Evolutionary conservation across 2,888 invertebrate genomes (phyloP).

Genomic region (Strigamia transsilvanica): DNA sequence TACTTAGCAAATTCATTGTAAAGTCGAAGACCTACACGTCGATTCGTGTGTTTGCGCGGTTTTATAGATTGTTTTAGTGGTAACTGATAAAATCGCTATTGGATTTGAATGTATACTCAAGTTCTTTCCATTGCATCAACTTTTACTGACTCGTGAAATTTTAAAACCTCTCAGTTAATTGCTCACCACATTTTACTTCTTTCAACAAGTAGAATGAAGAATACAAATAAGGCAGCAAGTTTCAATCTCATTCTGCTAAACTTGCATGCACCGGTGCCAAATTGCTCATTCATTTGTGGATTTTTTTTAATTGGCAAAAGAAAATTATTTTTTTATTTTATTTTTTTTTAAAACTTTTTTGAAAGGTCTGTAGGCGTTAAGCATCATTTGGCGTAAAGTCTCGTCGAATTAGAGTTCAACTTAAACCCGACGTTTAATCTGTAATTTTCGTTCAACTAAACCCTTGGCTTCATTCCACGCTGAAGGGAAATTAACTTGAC

Average conservation of each 20-base stretch:
- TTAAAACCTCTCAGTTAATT: constrained; percentile 16
- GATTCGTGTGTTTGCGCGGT: too few species aligned
- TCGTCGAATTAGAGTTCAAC: neutral
- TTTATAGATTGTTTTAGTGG: too few species aligned
- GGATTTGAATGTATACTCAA: neutral
- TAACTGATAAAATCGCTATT: too few species aligned
- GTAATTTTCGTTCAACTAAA: constrained; percentile 4
- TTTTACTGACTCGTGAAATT: neutral
- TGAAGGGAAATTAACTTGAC: constrained; percentile 8
- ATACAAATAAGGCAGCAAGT: constrained; percentile 21
- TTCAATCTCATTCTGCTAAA: neutral
- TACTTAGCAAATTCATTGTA: too few species aligned
- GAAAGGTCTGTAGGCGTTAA: neutral
- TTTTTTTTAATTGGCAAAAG: too few species aligned
- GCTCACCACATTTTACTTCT: constrained; percentile 7
- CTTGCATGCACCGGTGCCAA: neutral
- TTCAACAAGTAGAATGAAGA: neutral
- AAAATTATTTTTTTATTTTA: too few species aligned
- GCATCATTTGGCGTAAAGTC: neutral
- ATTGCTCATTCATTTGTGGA: neutral
- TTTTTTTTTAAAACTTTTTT: neutral
- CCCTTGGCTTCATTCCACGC: constrained; percentile 5
- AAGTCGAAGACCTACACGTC: too few species aligned
- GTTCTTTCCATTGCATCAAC: neutral
- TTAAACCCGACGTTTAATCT: constrained; percentile 3